phyloP scores from a whole-genome alignment of 2,797 vertebrate genomes.

The Danio kyathit region DNA sequence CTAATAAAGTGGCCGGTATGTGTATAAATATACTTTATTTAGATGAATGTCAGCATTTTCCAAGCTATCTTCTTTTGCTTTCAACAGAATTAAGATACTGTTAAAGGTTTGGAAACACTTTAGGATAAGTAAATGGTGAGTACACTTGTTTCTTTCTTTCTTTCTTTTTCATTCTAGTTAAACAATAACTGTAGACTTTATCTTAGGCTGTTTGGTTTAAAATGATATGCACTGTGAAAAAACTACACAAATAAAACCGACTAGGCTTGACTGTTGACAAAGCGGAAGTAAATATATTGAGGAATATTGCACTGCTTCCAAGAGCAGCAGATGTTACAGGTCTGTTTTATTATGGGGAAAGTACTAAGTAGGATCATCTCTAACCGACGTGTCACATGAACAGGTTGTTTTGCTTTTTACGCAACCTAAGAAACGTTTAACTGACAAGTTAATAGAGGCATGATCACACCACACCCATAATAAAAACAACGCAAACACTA shows the following conservation, averaged over 20 bases:
- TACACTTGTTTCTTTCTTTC: too few species aligned
- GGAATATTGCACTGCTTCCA: neutral
- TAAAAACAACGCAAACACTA: neutral
- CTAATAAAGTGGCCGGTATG: too few species aligned
- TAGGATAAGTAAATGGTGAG: too few species aligned
- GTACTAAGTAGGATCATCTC: neutral
- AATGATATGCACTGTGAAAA: neutral
- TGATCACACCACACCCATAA: neutral
- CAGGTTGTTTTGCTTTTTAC: neutral
- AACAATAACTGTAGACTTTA: neutral
- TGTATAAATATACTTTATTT: too few species aligned
- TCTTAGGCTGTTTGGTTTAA: neutral
- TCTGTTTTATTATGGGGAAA: slow-evolving; percentile 10
- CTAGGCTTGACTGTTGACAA: neutral
- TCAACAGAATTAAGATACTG: too few species aligned
- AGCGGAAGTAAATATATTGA: neutral
- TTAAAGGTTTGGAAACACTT: too few species aligned
- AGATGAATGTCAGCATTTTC: too few species aligned
- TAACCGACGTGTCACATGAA: slow-evolving; percentile 8
- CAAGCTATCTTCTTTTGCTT: too few species aligned
- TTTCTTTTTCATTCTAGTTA: neutral
- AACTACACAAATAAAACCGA: neutral
- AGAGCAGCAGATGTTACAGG: slow-evolving; percentile 14
- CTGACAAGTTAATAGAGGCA: slow-evolving; percentile 7
- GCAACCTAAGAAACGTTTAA: slow-evolving; percentile 5